phyloP scores from a whole-genome alignment of 23 tunicate species.

The Ciona savignyi region DNA sequence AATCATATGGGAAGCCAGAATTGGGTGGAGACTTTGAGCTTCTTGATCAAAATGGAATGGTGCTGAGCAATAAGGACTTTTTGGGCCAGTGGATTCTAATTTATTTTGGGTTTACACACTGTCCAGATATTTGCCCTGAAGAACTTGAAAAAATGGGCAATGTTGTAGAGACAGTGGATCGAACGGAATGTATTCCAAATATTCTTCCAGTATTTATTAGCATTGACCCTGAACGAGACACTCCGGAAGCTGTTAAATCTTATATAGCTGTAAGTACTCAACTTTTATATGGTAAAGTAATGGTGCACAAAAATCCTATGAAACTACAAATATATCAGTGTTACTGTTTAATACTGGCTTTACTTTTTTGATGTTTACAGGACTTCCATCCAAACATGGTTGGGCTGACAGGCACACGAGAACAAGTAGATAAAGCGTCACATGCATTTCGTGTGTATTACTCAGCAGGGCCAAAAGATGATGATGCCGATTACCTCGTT shows the following conservation, averaged over 20 bases:
- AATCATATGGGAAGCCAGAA: constrained; percentile 65
- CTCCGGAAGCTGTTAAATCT: constrained; percentile 68
- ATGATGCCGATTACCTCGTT: constrained; percentile 72
- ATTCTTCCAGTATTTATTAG: constrained; percentile 91
- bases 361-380: constrained; percentile 9
- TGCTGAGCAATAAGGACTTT: constrained; percentile 57
- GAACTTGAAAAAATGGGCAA: constrained; percentile 91
- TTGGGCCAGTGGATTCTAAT: constrained; percentile 83
- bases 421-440: constrained; percentile 86
- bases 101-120: constrained; percentile 94
- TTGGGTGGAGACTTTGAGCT: constrained; percentile 88
- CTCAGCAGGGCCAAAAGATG: constrained; percentile 78
- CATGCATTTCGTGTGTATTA: constrained; percentile 86
- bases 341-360: neutral
- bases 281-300: neutral
- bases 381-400: constrained; percentile 82
- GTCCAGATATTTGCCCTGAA: constrained; percentile 99
- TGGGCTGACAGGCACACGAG: constrained; percentile 81
- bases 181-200: constrained; percentile 19
- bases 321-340: neutral
- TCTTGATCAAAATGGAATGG: constrained; percentile 53
- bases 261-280: constrained; percentile 47
- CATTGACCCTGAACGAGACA: constrained; percentile 92
- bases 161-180: constrained; percentile 65
- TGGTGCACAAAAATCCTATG: neutral